A percentile compares a stretch with the other conserved stretches of the same genome.
phyloP scores from a whole-genome alignment of 2,888 invertebrate genomes.

The Neoscelio sp. region DNA sequence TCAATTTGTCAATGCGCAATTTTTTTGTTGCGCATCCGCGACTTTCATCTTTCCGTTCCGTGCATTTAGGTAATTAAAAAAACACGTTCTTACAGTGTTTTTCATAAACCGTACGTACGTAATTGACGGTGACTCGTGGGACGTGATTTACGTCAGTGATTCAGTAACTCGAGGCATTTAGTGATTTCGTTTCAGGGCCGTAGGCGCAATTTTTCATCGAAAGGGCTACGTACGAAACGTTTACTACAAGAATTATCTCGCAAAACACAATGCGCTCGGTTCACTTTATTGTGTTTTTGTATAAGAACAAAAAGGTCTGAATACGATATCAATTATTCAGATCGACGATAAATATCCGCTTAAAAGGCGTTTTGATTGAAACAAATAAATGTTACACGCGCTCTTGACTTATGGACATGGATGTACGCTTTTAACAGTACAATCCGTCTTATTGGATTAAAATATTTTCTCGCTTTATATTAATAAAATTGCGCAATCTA shows the following conservation, averaged over 20 bases:
- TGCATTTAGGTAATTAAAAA: conserved; percentile 28
- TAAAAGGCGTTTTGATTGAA: conserved; percentile 2
- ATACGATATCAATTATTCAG: conserved; percentile 20
- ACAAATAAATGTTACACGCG: too few relatives aligned
- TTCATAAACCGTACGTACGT: conserved; percentile 56
- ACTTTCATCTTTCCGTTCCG: conserved; percentile 6
- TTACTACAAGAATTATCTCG: conserved; percentile 18
- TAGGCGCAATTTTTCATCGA: conserved; percentile 36
- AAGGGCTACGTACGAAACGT: conserved; percentile 28
- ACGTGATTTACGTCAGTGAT: conserved; percentile 62
- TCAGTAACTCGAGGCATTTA: conserved; percentile 54
- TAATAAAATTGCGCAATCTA: conserved; percentile 28
- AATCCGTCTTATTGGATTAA: too few relatives aligned
- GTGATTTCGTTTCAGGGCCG: conserved; percentile 60
- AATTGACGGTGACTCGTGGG: conserved; percentile 62
- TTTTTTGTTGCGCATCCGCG: neutral
- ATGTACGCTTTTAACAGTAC: too few relatives aligned
- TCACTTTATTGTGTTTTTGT: conserved; percentile 1
- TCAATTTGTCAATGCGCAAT: conserved; percentile 34
- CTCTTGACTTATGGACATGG: too few relatives aligned
- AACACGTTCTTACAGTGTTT: conserved; percentile 33
- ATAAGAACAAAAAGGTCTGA: neutral
- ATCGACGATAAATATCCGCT: conserved; percentile 6
- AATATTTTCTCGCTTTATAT: too few relatives aligned
- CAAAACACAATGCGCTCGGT: conserved; percentile 14